Evolutionary conservation across 1,140 invertebrate species (phyloP), one percentile per base, ranked within the genome.

Genomic region (Archivesica marissinica): DNA sequence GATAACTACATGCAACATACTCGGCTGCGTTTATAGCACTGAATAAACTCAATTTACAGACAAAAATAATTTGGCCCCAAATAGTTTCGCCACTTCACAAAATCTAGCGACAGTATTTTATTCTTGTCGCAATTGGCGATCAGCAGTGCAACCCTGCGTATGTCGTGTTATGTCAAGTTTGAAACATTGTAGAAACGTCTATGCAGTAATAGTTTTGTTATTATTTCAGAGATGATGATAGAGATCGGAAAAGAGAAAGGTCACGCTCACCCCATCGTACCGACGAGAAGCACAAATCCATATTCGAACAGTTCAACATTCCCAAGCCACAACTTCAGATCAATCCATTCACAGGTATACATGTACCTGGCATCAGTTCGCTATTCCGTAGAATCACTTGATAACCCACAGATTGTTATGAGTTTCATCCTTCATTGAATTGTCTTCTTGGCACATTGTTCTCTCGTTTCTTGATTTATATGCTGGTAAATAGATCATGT

Each of bases 261-360:
- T 88, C 33, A 72, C 77, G 59, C 80, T 84, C 74, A 20, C 61
- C 47, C 4, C 47, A 23, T 41, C 47, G 39, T 0, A 15, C 11
- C 35, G 79, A 81, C n/a, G 88, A 90, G 61, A 88, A 90, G 72
- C 87, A 90, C 2, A 89, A 91, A 78, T 92, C 91, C n/a, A 90
- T 93, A 41, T 93, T 93, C 90, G 90, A 93, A 86, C 89, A 93
- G 75, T 92, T 92, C 75, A 91, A 90, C 81, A 92, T 92, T 85
- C 90, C 88, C 44, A 88, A 90, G 68, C 90, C 92, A 80, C 90
- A 89, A 52, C 86, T 93, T 64, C 90, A 92, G 39, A 87, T 92
- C 75, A 93, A 93, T 86, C 92, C 92, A 56, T 93, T 93, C 64
- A 91, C 92, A 90, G 92, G 92, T 93, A 86, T n/a, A n/a, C n/a